phyloP scores from a whole-genome alignment of 2,113 vertebrate species.

The Chionis minor region DNA sequence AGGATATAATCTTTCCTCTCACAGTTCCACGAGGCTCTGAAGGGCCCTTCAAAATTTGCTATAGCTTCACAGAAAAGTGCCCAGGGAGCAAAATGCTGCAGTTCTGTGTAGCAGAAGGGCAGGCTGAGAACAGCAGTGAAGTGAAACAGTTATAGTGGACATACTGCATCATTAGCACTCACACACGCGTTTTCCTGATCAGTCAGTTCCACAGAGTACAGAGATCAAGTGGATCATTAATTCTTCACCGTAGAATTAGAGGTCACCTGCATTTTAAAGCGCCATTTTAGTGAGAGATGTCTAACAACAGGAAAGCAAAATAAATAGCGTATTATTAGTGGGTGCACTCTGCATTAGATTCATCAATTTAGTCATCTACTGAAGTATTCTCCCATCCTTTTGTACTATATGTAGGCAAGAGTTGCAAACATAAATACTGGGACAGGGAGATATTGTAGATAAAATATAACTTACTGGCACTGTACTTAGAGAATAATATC shows the following conservation, averaged over 20 bases:
- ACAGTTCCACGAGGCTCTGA: conserved; percentile 4
- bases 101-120: background rate
- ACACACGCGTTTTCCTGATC: background rate
- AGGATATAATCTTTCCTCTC: conserved; percentile 25
- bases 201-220: background rate
- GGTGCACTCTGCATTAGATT: background rate
- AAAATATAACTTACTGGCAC: background rate
- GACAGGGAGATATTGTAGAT: background rate
- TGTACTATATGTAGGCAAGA: background rate
- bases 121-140: background rate
- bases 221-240: conserved; percentile 36
- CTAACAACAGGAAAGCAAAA: background rate
- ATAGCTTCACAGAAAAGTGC: background rate
- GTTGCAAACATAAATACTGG: background rate
- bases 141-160: background rate
- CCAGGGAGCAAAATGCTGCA: background rate
- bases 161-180: background rate
- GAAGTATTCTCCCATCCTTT: background rate
- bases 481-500: background rate
- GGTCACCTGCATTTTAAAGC: conserved; percentile 1
- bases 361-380: background rate
- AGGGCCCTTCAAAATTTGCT: conserved; percentile 29
- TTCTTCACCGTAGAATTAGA: conserved; percentile 8
- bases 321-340: background rate
- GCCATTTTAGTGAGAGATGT: background rate